Conservation (phyloP, 2,797 vertebrate species). For the Sebastes trivittatus region DNA sequence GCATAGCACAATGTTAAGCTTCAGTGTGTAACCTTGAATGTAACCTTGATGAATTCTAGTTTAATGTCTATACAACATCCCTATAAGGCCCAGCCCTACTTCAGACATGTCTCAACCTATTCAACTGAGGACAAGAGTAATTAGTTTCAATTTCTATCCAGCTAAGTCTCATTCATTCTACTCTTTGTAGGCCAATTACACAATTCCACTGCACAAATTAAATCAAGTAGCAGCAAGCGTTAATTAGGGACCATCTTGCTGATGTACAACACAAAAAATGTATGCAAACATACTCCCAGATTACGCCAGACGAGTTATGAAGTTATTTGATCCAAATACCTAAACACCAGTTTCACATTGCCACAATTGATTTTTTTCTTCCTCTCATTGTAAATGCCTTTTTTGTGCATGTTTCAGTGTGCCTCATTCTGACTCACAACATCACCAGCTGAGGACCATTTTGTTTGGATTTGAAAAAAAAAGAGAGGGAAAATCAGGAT, state of each 20-base stretch:
- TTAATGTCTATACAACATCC: not conserved
- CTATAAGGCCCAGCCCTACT: not conserved
- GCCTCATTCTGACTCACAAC: constrained; percentile 30
- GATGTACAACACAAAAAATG: not conserved
- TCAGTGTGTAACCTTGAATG: not conserved
- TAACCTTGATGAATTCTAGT: not conserved
- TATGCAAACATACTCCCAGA: no score
- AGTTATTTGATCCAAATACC: not conserved
- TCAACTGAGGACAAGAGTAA: not conserved
- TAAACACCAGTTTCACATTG: not conserved
- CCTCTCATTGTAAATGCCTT: not conserved
- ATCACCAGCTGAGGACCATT: constrained; percentile 2
- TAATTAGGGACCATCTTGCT: not conserved
- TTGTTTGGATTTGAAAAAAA: constrained; percentile 25
- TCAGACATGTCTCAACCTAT: not conserved
- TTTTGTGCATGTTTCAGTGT: not conserved
- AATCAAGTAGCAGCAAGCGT: not conserved
- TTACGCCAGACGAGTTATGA: not conserved
- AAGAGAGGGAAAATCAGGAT: not conserved
- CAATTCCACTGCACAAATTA: not conserved
- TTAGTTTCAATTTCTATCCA: not conserved
- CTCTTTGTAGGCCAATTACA: not conserved
- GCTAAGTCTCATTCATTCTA: not conserved
- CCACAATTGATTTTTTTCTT: not conserved
- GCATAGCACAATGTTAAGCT: not conserved